phyloP scores from a whole-genome alignment of 1,140 invertebrate species.

The Ostrea edulis region DNA sequence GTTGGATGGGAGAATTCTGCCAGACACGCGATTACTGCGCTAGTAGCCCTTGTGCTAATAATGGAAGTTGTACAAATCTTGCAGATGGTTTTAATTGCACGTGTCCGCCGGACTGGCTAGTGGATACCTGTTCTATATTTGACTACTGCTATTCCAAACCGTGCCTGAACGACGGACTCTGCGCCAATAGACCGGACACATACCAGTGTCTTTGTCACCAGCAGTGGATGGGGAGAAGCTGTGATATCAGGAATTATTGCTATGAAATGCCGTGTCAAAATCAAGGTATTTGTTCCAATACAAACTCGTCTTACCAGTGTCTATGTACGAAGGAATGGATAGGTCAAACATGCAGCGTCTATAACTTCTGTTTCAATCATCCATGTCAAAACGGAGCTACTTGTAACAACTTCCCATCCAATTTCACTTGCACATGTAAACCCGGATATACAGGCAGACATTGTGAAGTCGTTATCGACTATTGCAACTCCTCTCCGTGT shows the following conservation, averaged over 20 bases:
- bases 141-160: conserved; percentile 80
- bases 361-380: conserved; percentile 25
- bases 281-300: conserved; percentile 47
- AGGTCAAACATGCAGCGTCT: background rate
- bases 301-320: background rate
- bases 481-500: conserved; percentile 10
- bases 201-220: conserved; percentile 86
- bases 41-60: conserved; percentile 62
- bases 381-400: conserved; percentile 6
- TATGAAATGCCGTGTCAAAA: conserved; percentile 47
- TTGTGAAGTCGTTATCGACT: conserved; percentile 29
- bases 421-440: background rate
- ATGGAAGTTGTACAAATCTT: conserved; percentile 64
- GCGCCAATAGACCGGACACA: conserved; percentile 85
- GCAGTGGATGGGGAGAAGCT: conserved; percentile 97
- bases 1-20: conserved; percentile 58
- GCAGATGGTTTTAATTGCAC: conserved; percentile 63
- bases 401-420: background rate
- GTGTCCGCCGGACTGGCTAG: conserved; percentile 70
- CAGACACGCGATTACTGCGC: conserved; percentile 55
- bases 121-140: conserved; percentile 70
- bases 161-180: conserved; percentile 96
- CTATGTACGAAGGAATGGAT: conserved; percentile 13
- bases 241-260: conserved; percentile 82
- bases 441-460: conserved; percentile 8